Conservation (phyloP, 2,113 vertebrate species). For the Brienomyrus longianalis region DNA sequence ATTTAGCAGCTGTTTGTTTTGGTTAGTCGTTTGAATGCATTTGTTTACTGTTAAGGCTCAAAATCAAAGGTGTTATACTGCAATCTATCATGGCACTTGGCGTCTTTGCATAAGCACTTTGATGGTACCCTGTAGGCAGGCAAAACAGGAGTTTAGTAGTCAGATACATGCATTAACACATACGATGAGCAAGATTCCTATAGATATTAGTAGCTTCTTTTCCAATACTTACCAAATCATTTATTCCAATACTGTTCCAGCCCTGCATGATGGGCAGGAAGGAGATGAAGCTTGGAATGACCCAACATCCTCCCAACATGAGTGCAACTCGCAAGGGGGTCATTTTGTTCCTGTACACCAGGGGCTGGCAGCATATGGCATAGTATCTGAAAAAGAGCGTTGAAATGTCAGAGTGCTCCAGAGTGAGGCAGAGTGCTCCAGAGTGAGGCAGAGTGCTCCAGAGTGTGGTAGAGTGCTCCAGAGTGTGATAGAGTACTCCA, state of each 20-base stretch:
- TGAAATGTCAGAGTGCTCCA: background rate
- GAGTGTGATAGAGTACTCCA: background rate
- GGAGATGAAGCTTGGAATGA: constrained; percentile 91
- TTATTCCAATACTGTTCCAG: constrained; percentile 97
- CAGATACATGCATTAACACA: background rate
- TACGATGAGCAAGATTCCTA: background rate
- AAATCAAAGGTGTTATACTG: background rate
- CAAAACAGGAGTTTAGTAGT: background rate
- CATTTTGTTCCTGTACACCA: constrained; percentile 98
- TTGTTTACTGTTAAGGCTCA: background rate
- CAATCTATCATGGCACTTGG: background rate
- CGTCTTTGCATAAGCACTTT: background rate
- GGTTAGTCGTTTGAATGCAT: background rate
- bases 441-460: background rate
- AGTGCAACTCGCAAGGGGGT: constrained; percentile 83
- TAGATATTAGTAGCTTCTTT: background rate
- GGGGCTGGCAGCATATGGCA: constrained; percentile 95
- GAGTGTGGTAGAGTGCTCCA: background rate
- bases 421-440: background rate
- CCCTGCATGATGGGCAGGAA: constrained; percentile 99
- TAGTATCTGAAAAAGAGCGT: constrained; percentile 71
- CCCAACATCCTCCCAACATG: constrained; percentile 96
- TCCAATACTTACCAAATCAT: constrained; percentile 74
- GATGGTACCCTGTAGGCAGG: background rate
- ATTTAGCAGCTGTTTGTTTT: background rate